phyloP scores from a whole-genome alignment of 1,140 invertebrate genomes.

The Oscheius sp. region DNA sequence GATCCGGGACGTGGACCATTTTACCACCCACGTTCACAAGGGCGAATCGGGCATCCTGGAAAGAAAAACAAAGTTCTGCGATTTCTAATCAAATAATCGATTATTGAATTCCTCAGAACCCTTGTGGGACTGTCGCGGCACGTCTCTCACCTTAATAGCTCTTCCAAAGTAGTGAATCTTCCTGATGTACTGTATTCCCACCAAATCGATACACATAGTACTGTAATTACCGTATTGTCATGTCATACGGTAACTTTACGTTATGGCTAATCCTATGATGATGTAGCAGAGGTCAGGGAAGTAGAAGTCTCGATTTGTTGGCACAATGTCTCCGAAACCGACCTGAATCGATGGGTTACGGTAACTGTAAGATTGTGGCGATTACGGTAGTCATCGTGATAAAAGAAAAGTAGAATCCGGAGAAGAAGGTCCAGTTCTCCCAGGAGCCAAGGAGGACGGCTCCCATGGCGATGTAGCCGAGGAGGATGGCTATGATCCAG shows the following conservation, averaged over 20 bases:
- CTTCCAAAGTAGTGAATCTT: slow-evolving; percentile 61
- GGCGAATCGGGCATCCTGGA: slow-evolving; percentile 55
- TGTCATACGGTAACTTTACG: slow-evolving; percentile 28
- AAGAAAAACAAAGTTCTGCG: not conserved
- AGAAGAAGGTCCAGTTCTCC: slow-evolving; percentile 57
- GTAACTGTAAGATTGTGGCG: not conserved
- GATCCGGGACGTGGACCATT: slow-evolving; percentile 60
- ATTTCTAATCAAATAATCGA: not conserved
- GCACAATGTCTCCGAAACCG: slow-evolving; percentile 60
- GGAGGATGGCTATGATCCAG: slow-evolving; percentile 54
- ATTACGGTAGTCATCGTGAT: slow-evolving; percentile 59
- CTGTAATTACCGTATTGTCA: slow-evolving; percentile 35
- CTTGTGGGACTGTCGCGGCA: no score
- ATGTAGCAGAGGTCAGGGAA: slow-evolving; percentile 60
- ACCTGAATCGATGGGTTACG: slow-evolving; percentile 43
- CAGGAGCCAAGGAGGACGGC: slow-evolving; percentile 54
- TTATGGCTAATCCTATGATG: slow-evolving; percentile 59
- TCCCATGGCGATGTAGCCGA: slow-evolving; percentile 59
- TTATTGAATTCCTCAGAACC: not conserved
- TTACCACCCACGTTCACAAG: slow-evolving; percentile 60
- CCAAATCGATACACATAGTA: slow-evolving; percentile 60
- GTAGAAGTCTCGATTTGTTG: slow-evolving; percentile 56
- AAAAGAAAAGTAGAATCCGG: slow-evolving; percentile 59
- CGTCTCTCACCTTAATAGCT: slow-evolving; percentile 54
- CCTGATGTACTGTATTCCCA: slow-evolving; percentile 60